phyloP scores from a whole-genome alignment of 1,140 invertebrate species.

The Thaumatotibia leucotreta region DNA sequence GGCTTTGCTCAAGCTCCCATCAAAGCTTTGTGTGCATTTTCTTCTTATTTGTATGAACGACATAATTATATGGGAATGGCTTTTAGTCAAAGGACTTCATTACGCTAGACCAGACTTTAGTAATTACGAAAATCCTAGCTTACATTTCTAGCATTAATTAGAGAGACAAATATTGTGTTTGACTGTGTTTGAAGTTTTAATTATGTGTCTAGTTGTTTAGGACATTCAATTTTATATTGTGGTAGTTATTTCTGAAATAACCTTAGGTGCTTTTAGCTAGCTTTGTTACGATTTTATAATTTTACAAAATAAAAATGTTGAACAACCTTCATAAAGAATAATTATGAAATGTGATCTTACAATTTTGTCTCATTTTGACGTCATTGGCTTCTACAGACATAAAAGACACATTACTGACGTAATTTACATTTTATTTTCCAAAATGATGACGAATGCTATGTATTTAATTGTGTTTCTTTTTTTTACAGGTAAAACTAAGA shows the following conservation, averaged over 20 bases:
- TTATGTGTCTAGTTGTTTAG: background rate
- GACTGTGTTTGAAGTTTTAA: background rate
- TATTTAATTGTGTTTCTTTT: background rate
- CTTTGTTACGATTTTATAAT: too few species aligned
- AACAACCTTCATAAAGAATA: too few species aligned
- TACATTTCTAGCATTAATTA: background rate
- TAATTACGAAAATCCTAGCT: background rate
- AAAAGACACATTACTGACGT: too few species aligned
- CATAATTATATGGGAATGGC: background rate
- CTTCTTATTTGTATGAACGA: background rate
- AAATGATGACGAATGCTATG: too few species aligned
- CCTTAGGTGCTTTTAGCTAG: too few species aligned
- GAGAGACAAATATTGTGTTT: background rate
- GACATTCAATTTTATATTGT: too few species aligned
- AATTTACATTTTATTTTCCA: too few species aligned
- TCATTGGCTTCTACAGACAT: too few species aligned
- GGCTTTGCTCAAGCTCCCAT: background rate
- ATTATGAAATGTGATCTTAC: too few species aligned
- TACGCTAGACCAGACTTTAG: background rate
- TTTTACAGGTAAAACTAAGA: background rate
- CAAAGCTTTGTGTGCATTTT: background rate
- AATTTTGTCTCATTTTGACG: too few species aligned
- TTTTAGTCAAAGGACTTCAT: background rate
- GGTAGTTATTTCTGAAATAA: too few species aligned
- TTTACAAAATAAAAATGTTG: too few species aligned